Base-by-base conservation (phyloP, 2,797 vertebrate genomes). In the Takifugu ocellatus region DNA sequence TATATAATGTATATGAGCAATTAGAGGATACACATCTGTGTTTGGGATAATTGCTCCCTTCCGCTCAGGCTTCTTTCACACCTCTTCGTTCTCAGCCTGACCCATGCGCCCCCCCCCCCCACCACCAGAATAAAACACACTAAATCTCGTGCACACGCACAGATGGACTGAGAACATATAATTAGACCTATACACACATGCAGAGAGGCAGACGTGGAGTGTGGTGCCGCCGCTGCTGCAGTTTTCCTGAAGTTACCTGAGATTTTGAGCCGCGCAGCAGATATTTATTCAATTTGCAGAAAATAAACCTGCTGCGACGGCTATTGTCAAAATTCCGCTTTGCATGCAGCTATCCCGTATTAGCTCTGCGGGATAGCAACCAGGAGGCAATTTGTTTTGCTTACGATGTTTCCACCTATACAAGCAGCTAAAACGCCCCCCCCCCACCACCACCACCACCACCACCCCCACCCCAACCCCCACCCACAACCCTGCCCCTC, bases 301-400 rank as follows among this genome's bases (percentile, higher is more conserved):
- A 79, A 84, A 84, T 72, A 63, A 83, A 71, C 56, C 72, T 60
- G 81, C 74, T 69, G 78, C 11, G 58, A 72, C 62, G 76, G 65
- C 79, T 74, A 65, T 79, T 82, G 77, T 75, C 27, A 64, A 73
- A 55, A 70, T 66, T 65, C 59, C 61, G 47, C 70, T 64, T 51
- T 24, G 66, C 68, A 29, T 69, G 78, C 83, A 81, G 66, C 82
- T 54, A 51, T 70, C 69, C 61, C 2, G 43, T 74, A 78, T 85
- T 79, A 83, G 74, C 66, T 44, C 74, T 62, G 83, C 78, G 71
- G 81, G 78, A 71, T 59, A 61, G 65, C 77, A 75, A 75, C 80
- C 73, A 77, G 76, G 75, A 82, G 71, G 79, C 66, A 82, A 84
- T 84, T 84, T 82, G 75, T 87, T 82, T 81, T 80, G 72, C 78